Conservation (phyloP, 1,140 invertebrate species). For the Holcopasites calliopsidis region DNA sequence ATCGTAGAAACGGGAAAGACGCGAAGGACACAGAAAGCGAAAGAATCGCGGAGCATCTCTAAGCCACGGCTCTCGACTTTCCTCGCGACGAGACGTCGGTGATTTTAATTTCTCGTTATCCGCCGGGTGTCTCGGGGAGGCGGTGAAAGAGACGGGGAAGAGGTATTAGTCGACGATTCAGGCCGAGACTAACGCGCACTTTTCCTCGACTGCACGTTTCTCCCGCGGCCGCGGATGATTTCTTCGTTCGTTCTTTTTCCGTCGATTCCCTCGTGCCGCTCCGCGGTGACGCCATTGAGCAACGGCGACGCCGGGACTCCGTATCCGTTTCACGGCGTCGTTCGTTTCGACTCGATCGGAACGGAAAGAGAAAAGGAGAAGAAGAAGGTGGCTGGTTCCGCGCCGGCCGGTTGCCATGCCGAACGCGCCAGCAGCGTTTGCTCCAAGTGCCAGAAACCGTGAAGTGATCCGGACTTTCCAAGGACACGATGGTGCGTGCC, state of each 20-base stretch:
- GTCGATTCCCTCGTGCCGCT: too few species aligned
- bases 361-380: conserved; percentile 5
- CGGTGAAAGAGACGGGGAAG: conserved; percentile 63
- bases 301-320: not conserved
- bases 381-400: conserved; percentile 1
- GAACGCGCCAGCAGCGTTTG: conserved; percentile 20
- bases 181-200: conserved; percentile 79
- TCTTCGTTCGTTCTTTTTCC: conserved; percentile 20
- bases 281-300: too few species aligned
- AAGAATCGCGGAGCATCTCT: not conserved
- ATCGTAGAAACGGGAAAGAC: not conserved
- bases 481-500: conserved; percentile 59
- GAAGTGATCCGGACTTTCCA: conserved; percentile 62
- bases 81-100: conserved; percentile 16
- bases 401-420: conserved; percentile 44
- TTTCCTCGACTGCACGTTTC: conserved; percentile 77
- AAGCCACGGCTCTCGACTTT: conserved; percentile 16
- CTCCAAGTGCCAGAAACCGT: conserved; percentile 58
- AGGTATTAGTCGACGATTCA: conserved; percentile 77
- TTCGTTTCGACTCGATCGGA: conserved; percentile 15
- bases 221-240: conserved; percentile 59
- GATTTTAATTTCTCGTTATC: conserved; percentile 58
- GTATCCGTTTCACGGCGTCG: not conserved
- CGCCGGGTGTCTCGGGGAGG: conserved; percentile 20
- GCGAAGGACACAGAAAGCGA: conserved; percentile 19